These are phyloP conservation scores for Carpatolechia fugitivella DNA, from an alignment of 2,888 invertebrate species.

Conservation along the genomic window DNA sequence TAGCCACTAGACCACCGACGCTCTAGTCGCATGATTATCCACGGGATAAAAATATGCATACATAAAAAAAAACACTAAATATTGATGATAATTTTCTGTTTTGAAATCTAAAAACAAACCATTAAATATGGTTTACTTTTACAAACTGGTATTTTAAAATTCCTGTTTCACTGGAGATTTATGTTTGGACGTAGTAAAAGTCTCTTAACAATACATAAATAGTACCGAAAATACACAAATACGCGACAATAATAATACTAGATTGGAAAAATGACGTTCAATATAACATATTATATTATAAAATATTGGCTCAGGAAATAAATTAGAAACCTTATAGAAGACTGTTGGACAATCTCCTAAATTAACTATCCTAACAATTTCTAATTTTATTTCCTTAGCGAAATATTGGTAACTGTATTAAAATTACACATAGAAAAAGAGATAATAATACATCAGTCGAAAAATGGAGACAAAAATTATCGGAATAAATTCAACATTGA, in stretches of 20 bases:
- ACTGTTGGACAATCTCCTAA: not conserved
- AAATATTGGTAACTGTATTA: conserved; percentile 4
- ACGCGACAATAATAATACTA: not conserved
- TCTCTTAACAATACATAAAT: no score
- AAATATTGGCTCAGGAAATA: not conserved
- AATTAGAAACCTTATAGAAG: conserved; percentile 1
- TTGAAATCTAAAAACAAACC: no score
- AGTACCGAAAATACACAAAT: not conserved
- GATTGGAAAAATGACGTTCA: conserved; percentile 1
- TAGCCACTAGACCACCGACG: no score
- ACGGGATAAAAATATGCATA: no score
- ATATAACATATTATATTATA: not conserved
- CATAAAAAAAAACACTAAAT: no score
- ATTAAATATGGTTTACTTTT: no score
- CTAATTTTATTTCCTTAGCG: not conserved
- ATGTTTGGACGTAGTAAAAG: no score
- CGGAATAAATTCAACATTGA: conserved; percentile 22
- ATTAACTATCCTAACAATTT: not conserved
- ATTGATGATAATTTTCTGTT: no score
- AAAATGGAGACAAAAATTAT: conserved; percentile 20
- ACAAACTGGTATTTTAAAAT: no score
- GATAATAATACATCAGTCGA: conserved; percentile 24
- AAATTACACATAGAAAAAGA: conserved; percentile 11
- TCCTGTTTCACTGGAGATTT: no score
- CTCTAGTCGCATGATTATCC: no score